Base-by-base conservation (phyloP, 2,797 vertebrate species). In the Aselliscus stoliczkanus region DNA sequence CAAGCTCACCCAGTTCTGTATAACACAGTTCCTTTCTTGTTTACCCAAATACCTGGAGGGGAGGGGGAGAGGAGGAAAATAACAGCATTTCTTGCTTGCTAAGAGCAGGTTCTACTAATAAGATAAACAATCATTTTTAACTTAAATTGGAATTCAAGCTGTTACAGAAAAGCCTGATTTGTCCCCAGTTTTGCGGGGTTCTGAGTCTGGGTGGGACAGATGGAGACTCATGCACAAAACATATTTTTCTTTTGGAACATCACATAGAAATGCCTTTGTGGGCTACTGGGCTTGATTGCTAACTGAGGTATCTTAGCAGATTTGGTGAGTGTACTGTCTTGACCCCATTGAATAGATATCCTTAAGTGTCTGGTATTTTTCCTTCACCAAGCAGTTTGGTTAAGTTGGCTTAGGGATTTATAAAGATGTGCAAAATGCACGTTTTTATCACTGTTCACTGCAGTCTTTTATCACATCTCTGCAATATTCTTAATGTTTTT, bases 1-100 rank as follows among this genome's bases (percentile, higher is more conserved):
- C 5, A 1, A 44, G 42, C 54, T 14, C 60, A n/a, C 37, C 20
- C 52, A 27, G 11, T 37, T 91, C n/a, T n/a, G 4, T 77, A 18
- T 85, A 83, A 56, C 15, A 21, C 23, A 23, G 0, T 18, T 87
- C 29, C 50, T 92, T 94, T 81, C 82, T 97, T 97, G 88, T 92
- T 80, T 93, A 23, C 67, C 93, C 75, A 89, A 96, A 94, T 92
- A 96, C 65, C 72, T 90, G 85, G 94, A 8, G 93, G 1, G n/a
- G n/a, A n/a, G n/a, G n/a, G n/a, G n/a, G n/a, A n/a, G 94, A 8
- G 93, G 1, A 11, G 18, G 3, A 20, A 94, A 89, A 60, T n/a
- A 86, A 42, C 72, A 65, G 93, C 29, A 90, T 80, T 92, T 95
- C 50, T 69, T 91, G 67, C 39, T 92, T 29, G 39, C 89, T 79